Conservation (phyloP, 2,888 invertebrate species). For the Agriopis aurantiaria region DNA sequence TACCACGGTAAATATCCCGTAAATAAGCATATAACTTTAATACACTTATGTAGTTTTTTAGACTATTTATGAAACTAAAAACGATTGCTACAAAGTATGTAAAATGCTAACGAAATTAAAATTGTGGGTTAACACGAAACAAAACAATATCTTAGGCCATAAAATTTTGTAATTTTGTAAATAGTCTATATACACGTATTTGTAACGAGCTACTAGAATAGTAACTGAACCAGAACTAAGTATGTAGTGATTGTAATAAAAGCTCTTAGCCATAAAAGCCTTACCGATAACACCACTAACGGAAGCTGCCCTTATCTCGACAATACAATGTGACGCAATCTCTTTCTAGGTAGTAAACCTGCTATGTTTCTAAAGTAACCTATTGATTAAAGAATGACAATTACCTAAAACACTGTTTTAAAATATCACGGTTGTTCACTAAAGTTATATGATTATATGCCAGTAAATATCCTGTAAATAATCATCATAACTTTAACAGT, state of each 20-base stretch:
- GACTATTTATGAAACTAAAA: too few relatives aligned
- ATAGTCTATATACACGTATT: background rate
- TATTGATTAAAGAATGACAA: constrained; percentile 15
- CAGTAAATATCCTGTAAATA: too few relatives aligned
- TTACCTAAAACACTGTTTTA: too few relatives aligned
- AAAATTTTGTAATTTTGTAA: too few relatives aligned
- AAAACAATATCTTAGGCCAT: too few relatives aligned
- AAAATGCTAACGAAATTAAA: too few relatives aligned
- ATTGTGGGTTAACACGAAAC: background rate
- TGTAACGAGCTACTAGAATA: background rate
- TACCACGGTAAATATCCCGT: too few relatives aligned
- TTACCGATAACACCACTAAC: constrained; percentile 55
- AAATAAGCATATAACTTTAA: too few relatives aligned
- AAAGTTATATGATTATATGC: too few relatives aligned
- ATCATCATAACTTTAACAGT: background rate
- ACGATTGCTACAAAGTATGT: too few relatives aligned
- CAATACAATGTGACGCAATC: constrained; percentile 51
- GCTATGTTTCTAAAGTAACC: constrained; percentile 13
- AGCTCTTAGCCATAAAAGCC: constrained; percentile 61
- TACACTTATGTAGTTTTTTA: too few relatives aligned
- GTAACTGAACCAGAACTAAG: background rate
- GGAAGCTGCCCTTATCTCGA: constrained; percentile 64
- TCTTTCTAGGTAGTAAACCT: constrained; percentile 27
- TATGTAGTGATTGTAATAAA: constrained; percentile 8
- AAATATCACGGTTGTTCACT: too few relatives aligned